These are phyloP conservation scores for Ginglymostoma cirratum DNA, from an alignment of 2,113 vertebrate genomes.

Conservation along the genomic window DNA sequence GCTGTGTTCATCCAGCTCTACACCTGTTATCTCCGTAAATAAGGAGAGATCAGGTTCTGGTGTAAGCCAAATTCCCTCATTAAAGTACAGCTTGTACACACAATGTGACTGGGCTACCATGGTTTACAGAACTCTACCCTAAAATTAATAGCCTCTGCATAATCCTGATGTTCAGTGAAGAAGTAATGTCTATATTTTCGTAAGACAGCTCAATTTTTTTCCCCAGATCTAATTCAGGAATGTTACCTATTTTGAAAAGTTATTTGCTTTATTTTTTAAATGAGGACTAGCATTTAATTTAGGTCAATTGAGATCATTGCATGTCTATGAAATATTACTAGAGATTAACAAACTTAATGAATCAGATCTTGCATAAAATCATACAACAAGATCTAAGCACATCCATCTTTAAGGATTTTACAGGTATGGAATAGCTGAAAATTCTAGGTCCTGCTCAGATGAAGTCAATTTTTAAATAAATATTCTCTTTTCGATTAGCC, in stretches of 20 bases:
- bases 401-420: neutral
- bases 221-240: no score
- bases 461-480: neutral
- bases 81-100: neutral
- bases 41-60: neutral
- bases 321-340: neutral
- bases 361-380: neutral
- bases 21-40: no score
- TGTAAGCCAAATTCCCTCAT: neutral
- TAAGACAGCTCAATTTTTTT: no score
- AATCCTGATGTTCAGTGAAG: neutral
- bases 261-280: no score
- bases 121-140: neutral
- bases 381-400: neutral
- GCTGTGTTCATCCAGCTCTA: no score
- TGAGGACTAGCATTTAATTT: neutral
- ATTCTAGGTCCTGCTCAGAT: no score
- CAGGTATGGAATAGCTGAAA: neutral
- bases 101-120: neutral
- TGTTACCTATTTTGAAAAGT: no score
- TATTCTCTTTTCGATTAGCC: neutral
- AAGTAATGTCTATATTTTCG: neutral
- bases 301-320: neutral
- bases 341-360: neutral
- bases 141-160: neutral